phyloP scores from a whole-genome alignment of 2,888 invertebrate species.

The Trisateles emortualis region DNA sequence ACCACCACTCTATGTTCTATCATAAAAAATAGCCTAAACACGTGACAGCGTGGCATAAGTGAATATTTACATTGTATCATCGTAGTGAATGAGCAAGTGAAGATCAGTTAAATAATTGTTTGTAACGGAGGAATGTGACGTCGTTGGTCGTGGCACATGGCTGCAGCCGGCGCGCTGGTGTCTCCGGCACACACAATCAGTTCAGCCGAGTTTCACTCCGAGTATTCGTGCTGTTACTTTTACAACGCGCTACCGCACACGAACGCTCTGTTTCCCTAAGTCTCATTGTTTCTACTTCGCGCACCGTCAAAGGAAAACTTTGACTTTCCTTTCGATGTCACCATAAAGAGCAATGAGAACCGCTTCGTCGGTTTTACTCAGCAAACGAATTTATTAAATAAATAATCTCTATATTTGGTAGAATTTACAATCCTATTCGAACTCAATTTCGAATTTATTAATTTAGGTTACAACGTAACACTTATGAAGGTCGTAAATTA shows the following conservation, averaged over 20 bases:
- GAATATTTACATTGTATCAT: slow-evolving; percentile 38
- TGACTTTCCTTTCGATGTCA: slow-evolving; percentile 74
- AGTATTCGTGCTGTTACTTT: slow-evolving; percentile 86
- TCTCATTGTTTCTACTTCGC: slow-evolving; percentile 74
- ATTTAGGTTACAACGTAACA: no score
- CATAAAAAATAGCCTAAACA: slow-evolving; percentile 6
- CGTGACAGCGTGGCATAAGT: slow-evolving; percentile 23
- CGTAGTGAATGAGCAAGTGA: slow-evolving; percentile 52
- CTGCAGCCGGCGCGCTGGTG: slow-evolving; percentile 21
- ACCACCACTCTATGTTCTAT: background rate
- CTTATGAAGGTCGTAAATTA: no score
- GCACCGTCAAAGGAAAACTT: slow-evolving; percentile 72
- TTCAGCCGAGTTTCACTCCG: slow-evolving; percentile 84
- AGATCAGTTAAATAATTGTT: slow-evolving; percentile 64
- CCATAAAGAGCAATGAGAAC: slow-evolving; percentile 35
- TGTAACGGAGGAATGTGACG: slow-evolving; percentile 74
- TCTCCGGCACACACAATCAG: slow-evolving; percentile 71
- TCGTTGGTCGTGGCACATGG: slow-evolving; percentile 28
- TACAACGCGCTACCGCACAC: slow-evolving; percentile 85
- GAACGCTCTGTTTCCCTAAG: slow-evolving; percentile 85
- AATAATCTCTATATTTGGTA: slow-evolving; percentile 2
- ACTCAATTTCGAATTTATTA: no score
- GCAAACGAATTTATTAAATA: background rate
- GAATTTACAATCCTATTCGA: no score
- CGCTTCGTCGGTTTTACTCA: background rate